phyloP scores from a whole-genome alignment of 2,888 invertebrate species.

The Ichneumon xanthorius region DNA sequence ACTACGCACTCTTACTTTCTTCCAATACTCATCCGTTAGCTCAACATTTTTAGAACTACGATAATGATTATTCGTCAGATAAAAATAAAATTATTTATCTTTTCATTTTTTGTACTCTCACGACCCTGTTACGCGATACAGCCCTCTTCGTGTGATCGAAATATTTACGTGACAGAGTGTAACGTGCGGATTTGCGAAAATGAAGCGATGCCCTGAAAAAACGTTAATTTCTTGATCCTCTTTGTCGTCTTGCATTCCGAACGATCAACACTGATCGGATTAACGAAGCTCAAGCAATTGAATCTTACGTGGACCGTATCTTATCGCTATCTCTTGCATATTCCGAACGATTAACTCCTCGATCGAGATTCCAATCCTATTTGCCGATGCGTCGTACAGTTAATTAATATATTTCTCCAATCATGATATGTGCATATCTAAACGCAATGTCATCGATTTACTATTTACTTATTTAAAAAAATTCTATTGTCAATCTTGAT shows the following conservation, averaged over 20 bases:
- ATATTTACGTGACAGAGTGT: background rate
- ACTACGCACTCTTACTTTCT: background rate
- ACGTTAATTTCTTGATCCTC: background rate
- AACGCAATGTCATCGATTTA: background rate
- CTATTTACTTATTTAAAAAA: background rate
- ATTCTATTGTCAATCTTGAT: slow-evolving; percentile 4
- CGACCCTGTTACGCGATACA: background rate
- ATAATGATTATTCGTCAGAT: background rate
- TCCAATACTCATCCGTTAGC: background rate
- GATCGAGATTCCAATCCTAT: background rate
- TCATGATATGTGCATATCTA: background rate
- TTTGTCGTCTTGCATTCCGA: background rate
- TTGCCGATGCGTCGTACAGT: background rate
- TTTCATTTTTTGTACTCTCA: too few relatives aligned
- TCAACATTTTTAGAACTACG: background rate
- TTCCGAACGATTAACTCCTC: background rate
- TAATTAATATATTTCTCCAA: background rate
- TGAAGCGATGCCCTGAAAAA: background rate
- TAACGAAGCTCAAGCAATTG: background rate
- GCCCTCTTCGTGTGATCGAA: too few relatives aligned
- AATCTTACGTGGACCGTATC: background rate
- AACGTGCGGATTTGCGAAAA: background rate
- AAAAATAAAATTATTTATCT: too few relatives aligned
- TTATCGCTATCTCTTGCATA: slow-evolving; percentile 18
- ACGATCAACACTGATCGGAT: background rate